Percentiles rank a stretch among this genome's conserved stretches.
phyloP scores from a whole-genome alignment of 1,140 invertebrate species.

The Diprion similis region DNA sequence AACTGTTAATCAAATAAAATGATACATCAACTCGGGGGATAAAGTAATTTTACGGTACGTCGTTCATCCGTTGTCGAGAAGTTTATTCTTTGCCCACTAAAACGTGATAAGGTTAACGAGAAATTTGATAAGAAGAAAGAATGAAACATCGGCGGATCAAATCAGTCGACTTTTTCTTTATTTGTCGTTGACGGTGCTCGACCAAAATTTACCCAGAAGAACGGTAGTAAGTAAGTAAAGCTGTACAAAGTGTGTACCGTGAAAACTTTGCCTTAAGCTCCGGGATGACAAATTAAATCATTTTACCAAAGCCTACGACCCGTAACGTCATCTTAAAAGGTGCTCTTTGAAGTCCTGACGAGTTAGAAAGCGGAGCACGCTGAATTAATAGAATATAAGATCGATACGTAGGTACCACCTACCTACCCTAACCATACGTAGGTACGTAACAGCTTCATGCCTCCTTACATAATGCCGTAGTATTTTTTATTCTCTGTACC shows the following conservation, averaged over 20 bases:
- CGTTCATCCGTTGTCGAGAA: not conserved
- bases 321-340: no score
- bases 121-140: not conserved
- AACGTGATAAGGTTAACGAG: not conserved
- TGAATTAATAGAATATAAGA: no score
- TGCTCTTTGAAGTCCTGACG: no score
- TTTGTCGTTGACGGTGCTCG: not conserved
- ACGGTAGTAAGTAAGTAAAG: not conserved
- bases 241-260: not conserved
- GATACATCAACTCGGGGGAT: not conserved
- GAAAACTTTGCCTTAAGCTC: no score
- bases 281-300: no score
- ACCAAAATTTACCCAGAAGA: not conserved
- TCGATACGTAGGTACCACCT: no score
- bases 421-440: no score
- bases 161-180: not conserved
- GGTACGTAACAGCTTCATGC: no score
- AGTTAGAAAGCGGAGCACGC: no score
- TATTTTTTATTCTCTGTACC: no score
- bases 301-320: no score
- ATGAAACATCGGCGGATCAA: not conserved
- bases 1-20: constrained; percentile 2
- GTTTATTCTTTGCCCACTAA: not conserved
- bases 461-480: no score
- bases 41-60: not conserved